Conservation (phyloP, 2,888 invertebrate genomes). For the Mactromeris polynyma region DNA sequence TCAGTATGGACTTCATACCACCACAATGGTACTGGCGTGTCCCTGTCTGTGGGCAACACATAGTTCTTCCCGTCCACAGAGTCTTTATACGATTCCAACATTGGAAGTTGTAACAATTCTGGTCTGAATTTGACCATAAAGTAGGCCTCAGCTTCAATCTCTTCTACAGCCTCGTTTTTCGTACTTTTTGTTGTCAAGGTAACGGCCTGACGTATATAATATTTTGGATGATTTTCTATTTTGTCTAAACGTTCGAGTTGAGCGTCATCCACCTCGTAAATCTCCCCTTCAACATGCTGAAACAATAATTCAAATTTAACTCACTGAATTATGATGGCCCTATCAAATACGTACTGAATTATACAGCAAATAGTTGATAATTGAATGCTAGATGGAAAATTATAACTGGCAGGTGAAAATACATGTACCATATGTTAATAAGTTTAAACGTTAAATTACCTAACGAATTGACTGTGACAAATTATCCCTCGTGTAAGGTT, state of each 20-base stretch:
- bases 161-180: background rate
- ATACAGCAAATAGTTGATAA: too few species aligned
- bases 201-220: conserved; percentile 90
- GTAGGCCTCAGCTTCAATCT: conserved; percentile 28
- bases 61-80: conserved; percentile 39
- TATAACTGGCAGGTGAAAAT: too few species aligned
- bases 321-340: too few species aligned
- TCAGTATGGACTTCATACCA: conserved; percentile 60
- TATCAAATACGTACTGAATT: too few species aligned
- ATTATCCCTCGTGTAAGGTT: too few species aligned
- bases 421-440: too few species aligned
- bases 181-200: conserved; percentile 2
- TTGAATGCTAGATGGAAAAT: too few species aligned
- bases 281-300: conserved; percentile 92
- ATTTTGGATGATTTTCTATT: conserved; percentile 94
- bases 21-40: conserved; percentile 28
- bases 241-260: conserved; percentile 93
- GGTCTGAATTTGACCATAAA: conserved; percentile 56
- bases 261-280: conserved; percentile 93
- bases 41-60: conserved; percentile 28
- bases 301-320: too few species aligned
- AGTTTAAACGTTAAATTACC: too few species aligned
- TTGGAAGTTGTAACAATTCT: conserved; percentile 47
- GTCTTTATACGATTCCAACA: conserved; percentile 51
- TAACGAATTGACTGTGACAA: too few species aligned